phyloP scores from a whole-genome alignment of 2,113 vertebrate genomes.

The Xyrauchen texanus region DNA sequence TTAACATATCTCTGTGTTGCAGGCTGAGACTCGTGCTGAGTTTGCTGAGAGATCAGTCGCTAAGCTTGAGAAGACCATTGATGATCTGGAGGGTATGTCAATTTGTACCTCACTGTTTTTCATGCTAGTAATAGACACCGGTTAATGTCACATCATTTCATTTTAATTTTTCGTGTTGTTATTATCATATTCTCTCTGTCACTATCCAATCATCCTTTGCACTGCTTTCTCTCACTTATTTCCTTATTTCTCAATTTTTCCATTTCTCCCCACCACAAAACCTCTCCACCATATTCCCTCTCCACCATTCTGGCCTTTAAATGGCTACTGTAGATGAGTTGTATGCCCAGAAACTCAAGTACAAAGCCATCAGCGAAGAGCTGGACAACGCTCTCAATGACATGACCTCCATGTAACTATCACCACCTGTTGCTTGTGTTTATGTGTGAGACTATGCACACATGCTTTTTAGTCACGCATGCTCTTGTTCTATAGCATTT shows the following conservation, averaged over 20 bases:
- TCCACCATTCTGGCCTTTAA: constrained; percentile 1
- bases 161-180: constrained; percentile 44
- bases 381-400: constrained; percentile 99
- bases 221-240: constrained; percentile 57
- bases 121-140: not conserved
- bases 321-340: constrained; percentile 85
- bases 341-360: constrained; percentile 99
- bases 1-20: constrained; percentile 35
- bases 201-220: not conserved
- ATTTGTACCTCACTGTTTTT: constrained; percentile 47
- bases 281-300: not conserved
- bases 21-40: constrained; percentile 98
- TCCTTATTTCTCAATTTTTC: constrained; percentile 26
- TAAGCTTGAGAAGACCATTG: constrained; percentile 98
- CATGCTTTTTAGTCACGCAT: not conserved
- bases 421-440: constrained; percentile 47
- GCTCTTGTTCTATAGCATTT: not conserved
- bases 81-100: constrained; percentile 95
- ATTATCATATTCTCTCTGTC: constrained; percentile 52
- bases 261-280: not conserved
- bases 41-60: constrained; percentile 98
- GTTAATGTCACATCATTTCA: constrained; percentile 21
- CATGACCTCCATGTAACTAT: constrained; percentile 99
- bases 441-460: not conserved
- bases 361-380: constrained; percentile 99